phyloP scores from a whole-genome alignment of 2,113 vertebrate genomes.

The Herpetotheres cachinnans region DNA sequence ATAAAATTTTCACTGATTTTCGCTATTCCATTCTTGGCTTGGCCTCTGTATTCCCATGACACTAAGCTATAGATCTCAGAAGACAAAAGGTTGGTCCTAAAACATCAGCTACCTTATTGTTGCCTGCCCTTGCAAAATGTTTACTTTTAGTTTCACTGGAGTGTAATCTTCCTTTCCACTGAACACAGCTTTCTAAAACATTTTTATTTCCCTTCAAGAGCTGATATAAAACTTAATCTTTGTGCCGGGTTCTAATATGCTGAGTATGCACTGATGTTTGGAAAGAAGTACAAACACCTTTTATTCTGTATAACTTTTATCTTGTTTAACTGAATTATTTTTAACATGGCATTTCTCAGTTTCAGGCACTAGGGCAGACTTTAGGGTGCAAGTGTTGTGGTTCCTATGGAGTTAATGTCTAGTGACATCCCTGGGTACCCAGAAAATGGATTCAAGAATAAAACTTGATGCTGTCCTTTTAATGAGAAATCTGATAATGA shows the following conservation, averaged over 20 bases:
- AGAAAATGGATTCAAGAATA: background rate
- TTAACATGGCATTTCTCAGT: background rate
- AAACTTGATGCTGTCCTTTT: background rate
- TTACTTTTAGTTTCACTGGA: background rate
- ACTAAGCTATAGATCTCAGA: background rate
- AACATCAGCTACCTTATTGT: background rate
- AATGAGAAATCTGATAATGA: background rate
- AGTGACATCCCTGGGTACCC: background rate
- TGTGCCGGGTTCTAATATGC: background rate
- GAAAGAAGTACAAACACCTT: background rate
- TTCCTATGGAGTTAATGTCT: background rate
- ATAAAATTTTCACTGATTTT: background rate
- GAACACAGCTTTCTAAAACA: background rate
- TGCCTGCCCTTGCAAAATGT: background rate
- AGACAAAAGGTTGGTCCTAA: background rate
- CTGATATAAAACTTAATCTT: background rate
- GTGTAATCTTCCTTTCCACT: background rate
- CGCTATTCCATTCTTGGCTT: background rate
- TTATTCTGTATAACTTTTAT: background rate
- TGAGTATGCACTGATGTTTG: background rate
- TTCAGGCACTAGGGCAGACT: background rate
- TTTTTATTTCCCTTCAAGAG: background rate
- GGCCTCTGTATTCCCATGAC: background rate
- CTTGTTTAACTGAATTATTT: background rate
- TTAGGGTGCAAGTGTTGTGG: fast-evolving